Conservation (phyloP, 2,113 vertebrate genomes). For the Seriola rivoliana region DNA sequence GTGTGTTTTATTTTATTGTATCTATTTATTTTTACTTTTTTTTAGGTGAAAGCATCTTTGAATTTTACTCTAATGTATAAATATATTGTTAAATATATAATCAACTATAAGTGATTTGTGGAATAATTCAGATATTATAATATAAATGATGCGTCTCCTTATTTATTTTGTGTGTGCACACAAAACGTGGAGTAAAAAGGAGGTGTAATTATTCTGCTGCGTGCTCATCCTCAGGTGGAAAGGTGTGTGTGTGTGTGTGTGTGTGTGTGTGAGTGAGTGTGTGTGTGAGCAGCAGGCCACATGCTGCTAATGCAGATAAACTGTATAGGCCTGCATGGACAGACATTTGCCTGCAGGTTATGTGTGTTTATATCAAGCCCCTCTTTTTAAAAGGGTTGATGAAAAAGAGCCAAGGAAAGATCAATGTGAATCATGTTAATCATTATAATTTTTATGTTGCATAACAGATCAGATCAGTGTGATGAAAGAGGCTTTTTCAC, state of each 20-base stretch:
- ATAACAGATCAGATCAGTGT: constrained; percentile 11
- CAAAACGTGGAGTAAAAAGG: not conserved
- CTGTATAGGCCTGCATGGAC: constrained; percentile 36
- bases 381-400: not conserved
- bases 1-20: not conserved
- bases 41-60: not conserved
- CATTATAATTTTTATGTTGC: constrained; percentile 19
- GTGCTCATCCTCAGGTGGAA: constrained; percentile 11
- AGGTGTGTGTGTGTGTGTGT: constrained; percentile 8
- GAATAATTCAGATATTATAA: not conserved
- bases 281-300: constrained; percentile 45
- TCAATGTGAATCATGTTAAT: not conserved
- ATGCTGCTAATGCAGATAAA: constrained; percentile 38
- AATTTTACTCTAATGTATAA: not conserved
- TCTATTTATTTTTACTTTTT: not conserved
- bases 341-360: constrained; percentile 33
- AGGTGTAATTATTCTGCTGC: not conserved
- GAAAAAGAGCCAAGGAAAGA: constrained; percentile 13
- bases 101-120: not conserved
- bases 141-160: not conserved
- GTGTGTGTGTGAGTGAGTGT: constrained; percentile 21
- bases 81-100: not conserved
- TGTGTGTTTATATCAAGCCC: not conserved
- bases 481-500: not conserved
- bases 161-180: not conserved